Evolutionary conservation across 2,113 vertebrate species (phyloP).

Genomic region (Dromaius novaehollandiae): DNA sequence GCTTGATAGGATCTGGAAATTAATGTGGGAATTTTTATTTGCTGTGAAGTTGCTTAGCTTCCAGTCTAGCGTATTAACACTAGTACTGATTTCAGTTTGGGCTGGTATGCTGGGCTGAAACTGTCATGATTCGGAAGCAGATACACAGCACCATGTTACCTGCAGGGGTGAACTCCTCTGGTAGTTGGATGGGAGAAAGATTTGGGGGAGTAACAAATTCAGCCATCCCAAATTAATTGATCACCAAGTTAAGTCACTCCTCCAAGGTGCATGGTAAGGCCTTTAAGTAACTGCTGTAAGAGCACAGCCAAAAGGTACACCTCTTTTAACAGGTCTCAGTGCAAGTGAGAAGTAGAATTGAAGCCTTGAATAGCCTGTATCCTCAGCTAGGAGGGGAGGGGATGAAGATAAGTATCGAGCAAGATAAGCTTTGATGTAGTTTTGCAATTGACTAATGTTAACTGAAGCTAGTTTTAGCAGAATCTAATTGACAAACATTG

Average conservation of each 20-base stretch:
- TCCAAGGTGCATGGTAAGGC: background rate
- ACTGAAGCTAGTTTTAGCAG: background rate
- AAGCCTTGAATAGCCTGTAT: background rate
- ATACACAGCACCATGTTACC: background rate
- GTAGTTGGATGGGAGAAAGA: background rate
- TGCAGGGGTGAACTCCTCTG: background rate
- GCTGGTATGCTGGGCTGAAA: background rate
- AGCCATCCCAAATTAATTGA: background rate
- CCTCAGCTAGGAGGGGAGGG: background rate
- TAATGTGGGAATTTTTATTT: background rate
- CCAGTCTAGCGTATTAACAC: no score
- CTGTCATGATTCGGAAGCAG: background rate
- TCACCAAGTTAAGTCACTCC: background rate
- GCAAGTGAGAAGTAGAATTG: background rate
- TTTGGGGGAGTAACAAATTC: background rate
- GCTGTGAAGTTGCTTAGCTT: background rate
- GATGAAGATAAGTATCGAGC: background rate
- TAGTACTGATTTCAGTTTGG: background rate
- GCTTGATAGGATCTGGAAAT: background rate
- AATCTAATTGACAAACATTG: background rate
- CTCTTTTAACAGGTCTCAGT: background rate
- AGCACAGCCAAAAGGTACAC: background rate
- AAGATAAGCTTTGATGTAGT: background rate
- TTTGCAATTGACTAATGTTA: background rate
- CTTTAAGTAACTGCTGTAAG: background rate